phyloP scores from a whole-genome alignment of 2,797 vertebrate genomes.

The Poecilia velifera region DNA sequence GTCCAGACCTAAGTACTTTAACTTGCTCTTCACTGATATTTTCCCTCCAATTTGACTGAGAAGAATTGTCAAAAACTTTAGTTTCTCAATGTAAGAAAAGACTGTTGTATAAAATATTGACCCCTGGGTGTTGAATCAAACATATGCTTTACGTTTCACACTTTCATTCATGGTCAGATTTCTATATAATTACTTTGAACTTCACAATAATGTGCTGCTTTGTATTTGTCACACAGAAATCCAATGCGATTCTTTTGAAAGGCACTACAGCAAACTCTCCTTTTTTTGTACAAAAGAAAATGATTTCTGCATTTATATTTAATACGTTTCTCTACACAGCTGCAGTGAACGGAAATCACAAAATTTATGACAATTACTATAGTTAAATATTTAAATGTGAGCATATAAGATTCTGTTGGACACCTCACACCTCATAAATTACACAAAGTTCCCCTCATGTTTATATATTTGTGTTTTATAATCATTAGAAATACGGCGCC shows the following conservation, averaged over 20 bases:
- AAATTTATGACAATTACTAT: constrained; percentile 32
- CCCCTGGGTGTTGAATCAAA: neutral
- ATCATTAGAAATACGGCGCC: neutral
- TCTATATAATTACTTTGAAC: neutral
- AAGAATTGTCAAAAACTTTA: neutral
- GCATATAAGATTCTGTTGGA: constrained; percentile 14
- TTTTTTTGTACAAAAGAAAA: neutral
- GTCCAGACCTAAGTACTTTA: neutral
- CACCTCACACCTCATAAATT: constrained; percentile 27
- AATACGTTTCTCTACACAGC: neutral
- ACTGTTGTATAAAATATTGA: neutral
- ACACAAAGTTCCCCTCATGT: neutral
- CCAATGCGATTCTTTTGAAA: neutral
- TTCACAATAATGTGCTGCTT: neutral
- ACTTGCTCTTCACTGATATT: neutral
- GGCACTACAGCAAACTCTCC: neutral
- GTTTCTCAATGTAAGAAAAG: neutral
- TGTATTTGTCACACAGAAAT: neutral
- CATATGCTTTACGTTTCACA: neutral
- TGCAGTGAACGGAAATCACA: constrained; percentile 21
- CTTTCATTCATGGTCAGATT: neutral
- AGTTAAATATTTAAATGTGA: constrained; percentile 55
- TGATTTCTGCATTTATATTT: neutral
- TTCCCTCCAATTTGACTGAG: neutral
- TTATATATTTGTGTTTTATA: neutral